Percentiles rank a stretch among this genome's conserved stretches.
Evolutionary conservation across 1,140 invertebrate genomes (phyloP).

Genomic region (Mycetomoellerius zeteki): DNA sequence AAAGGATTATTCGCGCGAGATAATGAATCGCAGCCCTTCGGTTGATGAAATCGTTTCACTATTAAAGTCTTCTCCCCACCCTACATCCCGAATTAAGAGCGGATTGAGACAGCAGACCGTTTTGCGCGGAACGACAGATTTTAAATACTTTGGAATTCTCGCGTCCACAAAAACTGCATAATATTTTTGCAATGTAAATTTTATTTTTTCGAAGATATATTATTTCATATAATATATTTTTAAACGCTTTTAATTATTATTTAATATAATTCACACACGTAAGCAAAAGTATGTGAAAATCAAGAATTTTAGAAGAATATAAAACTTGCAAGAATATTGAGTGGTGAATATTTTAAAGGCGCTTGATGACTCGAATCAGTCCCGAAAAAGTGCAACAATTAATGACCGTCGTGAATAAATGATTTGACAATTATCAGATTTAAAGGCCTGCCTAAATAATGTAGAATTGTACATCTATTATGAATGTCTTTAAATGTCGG

Average conservation of each 20-base stretch:
- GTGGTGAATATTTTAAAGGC: constrained; percentile 4
- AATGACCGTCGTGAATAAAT: neutral
- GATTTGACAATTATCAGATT: neutral
- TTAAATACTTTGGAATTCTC: neutral
- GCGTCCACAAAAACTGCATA: neutral
- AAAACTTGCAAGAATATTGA: neutral
- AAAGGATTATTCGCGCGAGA: constrained; percentile 47
- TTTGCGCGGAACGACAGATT: neutral
- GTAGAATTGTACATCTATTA: neutral
- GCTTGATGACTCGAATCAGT: neutral
- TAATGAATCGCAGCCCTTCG: constrained; percentile 46
- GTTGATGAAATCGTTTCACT: constrained; percentile 51
- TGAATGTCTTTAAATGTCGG: neutral
- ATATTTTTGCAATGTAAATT: neutral
- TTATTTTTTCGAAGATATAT: neutral
- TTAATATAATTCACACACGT: neutral
- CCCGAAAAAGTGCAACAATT: neutral
- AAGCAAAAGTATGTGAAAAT: neutral
- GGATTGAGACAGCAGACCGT: neutral
- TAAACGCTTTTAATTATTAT: neutral
- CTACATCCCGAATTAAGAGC: neutral
- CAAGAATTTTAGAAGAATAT: too few species aligned
- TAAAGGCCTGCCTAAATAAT: neutral
- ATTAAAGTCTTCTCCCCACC: constrained; percentile 29
- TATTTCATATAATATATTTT: neutral